Evolutionary conservation across 2,888 invertebrate species (phyloP).

Genomic region (Hirtodrosophila trivittata): DNA sequence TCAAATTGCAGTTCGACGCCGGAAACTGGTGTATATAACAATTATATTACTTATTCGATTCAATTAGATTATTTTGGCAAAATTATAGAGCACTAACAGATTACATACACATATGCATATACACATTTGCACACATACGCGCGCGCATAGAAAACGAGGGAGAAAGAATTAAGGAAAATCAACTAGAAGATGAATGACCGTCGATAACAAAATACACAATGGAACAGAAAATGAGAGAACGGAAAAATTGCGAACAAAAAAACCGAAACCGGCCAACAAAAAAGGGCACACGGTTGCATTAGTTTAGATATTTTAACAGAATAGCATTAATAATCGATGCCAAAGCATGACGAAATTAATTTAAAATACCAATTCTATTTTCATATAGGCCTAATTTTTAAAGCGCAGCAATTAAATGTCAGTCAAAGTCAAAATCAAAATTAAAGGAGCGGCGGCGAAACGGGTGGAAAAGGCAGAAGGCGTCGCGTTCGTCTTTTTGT

Average conservation of each 20-base stretch:
- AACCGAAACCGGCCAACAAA: conserved; percentile 59
- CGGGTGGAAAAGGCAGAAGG: conserved; percentile 55
- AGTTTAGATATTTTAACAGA: conserved; percentile 27
- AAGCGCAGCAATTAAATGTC: conserved; percentile 46
- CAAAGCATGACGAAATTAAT: conserved; percentile 13
- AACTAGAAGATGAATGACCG: conserved; percentile 77
- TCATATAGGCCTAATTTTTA: conserved; percentile 32
- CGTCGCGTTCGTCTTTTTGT: conserved; percentile 70
- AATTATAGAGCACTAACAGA: conserved; percentile 49
- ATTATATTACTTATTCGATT: conserved; percentile 16
- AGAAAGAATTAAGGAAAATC: conserved; percentile 68
- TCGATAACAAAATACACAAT: conserved; percentile 73
- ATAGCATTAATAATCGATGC: conserved; percentile 26
- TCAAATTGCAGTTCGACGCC: conserved; percentile 7
- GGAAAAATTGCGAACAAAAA: conserved; percentile 50
- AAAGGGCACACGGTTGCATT: conserved; percentile 63
- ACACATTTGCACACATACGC: conserved; percentile 29
- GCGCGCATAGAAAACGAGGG: conserved; percentile 49
- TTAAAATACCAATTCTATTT: conserved; percentile 17
- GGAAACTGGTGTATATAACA: not conserved
- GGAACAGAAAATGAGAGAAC: conserved; percentile 55
- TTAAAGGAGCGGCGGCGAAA: conserved; percentile 42
- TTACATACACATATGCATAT: conserved; percentile 22
- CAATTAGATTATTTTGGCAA: conserved; percentile 15
- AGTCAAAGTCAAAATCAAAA: conserved; percentile 63